Conservation (phyloP, 2,888 invertebrate genomes). For the Pristionchus japonicus region DNA sequence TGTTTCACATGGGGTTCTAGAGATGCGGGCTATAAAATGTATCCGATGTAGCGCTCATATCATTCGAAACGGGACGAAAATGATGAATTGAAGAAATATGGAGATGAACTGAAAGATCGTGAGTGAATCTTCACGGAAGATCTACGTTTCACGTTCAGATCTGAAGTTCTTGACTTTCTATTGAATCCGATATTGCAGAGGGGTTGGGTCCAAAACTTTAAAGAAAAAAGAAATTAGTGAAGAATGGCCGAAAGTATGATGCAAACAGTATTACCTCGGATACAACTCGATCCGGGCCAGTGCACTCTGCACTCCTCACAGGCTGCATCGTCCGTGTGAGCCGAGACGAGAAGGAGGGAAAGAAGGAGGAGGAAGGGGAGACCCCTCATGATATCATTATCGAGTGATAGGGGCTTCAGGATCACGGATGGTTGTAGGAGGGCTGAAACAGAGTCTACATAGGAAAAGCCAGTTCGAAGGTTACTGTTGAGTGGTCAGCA, state of each 20-base stretch:
- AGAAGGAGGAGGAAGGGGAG: neutral
- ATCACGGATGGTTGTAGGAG: neutral
- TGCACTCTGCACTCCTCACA: slow-evolving; percentile 37
- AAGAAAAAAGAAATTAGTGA: neutral
- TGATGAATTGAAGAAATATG: no score
- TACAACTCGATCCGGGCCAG: slow-evolving; percentile 35
- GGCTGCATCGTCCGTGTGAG: neutral
- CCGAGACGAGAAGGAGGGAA: neutral
- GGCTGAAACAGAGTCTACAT: neutral
- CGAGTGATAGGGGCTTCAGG: neutral
- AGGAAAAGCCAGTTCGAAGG: no score
- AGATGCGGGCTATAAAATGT: no score
- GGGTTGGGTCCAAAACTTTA: no score
- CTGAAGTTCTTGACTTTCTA: neutral
- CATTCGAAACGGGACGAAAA: no score
- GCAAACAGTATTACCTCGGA: neutral
- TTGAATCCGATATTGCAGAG: no score
- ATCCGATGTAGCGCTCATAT: no score
- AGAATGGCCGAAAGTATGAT: no score
- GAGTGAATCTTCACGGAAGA: no score
- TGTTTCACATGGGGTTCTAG: no score
- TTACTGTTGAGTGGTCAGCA: no score
- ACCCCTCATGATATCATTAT: slow-evolving; percentile 13
- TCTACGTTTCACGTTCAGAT: neutral
- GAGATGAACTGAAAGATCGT: no score